Percentiles rank a stretch among this genome's conserved stretches.
Conservation (phyloP, 2,113 vertebrate genomes). For the Uropsilus gracilis region DNA sequence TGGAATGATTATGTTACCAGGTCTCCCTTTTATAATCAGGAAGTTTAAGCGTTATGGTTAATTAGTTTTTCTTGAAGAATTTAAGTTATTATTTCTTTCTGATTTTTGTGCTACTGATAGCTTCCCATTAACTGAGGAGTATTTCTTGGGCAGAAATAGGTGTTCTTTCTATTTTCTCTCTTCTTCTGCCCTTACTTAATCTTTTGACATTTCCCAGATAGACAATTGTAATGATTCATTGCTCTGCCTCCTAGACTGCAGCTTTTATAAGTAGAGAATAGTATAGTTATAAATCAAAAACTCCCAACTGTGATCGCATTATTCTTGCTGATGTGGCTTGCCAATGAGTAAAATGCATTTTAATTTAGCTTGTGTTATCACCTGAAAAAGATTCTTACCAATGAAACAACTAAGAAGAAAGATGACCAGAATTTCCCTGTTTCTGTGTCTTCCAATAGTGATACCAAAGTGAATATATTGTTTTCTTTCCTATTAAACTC, state of each 20-base stretch:
- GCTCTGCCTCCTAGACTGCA: slow-evolving; percentile 59
- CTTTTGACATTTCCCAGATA: slow-evolving; percentile 73
- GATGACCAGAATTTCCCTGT: slow-evolving; percentile 41
- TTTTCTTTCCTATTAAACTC: slow-evolving; percentile 24
- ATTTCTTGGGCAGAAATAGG: slow-evolving; percentile 45
- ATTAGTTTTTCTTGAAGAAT: slow-evolving; percentile 54
- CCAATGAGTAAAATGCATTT: slow-evolving; percentile 73
- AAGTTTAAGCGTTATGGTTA: slow-evolving; percentile 28
- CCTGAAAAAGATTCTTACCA: slow-evolving; percentile 64
- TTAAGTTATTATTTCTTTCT: slow-evolving; percentile 38
- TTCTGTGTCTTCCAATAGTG: background rate
- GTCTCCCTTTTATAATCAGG: background rate
- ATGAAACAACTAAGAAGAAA: slow-evolving; percentile 70
- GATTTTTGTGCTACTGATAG: slow-evolving; percentile 24
- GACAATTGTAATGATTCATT: slow-evolving; percentile 78
- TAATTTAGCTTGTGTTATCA: slow-evolving; percentile 77
- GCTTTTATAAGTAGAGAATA: slow-evolving; percentile 60
- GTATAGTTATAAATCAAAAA: slow-evolving; percentile 78
- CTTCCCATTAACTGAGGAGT: slow-evolving; percentile 49
- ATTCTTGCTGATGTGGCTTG: slow-evolving; percentile 71
- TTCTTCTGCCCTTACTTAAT: slow-evolving; percentile 68
- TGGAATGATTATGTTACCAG: slow-evolving; percentile 25
- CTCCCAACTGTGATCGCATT: slow-evolving; percentile 67
- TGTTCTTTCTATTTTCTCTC: slow-evolving; percentile 49
- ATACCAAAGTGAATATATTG: background rate